Conservation (phyloP, 2,113 vertebrate genomes). For the Lates calcarifer region DNA sequence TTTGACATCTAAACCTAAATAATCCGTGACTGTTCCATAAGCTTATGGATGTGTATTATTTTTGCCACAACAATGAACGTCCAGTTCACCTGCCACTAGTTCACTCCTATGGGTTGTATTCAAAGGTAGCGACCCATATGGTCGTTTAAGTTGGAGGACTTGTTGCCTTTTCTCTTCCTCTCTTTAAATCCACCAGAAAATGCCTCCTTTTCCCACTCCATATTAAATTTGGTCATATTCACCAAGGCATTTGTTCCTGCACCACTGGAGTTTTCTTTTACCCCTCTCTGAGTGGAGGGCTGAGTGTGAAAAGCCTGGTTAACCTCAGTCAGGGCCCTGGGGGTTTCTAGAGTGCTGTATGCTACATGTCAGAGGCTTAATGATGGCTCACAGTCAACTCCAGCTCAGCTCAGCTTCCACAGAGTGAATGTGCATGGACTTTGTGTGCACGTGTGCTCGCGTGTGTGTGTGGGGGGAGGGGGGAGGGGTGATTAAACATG, state of each 20-base stretch:
- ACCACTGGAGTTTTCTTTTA: conserved; percentile 44
- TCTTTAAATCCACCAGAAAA: conserved; percentile 13
- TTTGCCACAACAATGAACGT: too few relatives aligned
- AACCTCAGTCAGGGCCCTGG: conserved; percentile 74
- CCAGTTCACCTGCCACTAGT: too few relatives aligned
- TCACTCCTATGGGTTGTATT: too few relatives aligned
- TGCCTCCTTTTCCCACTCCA: not conserved
- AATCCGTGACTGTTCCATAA: not conserved
- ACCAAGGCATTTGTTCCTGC: conserved; percentile 41
- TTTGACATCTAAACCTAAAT: not conserved
- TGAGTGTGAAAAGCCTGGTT: conserved; percentile 77
- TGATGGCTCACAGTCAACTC: conserved; percentile 74
- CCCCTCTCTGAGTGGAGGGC: conserved; percentile 49
- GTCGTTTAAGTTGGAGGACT: too few relatives aligned
- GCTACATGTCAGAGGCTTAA: conserved; percentile 77
- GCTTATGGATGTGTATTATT: not conserved
- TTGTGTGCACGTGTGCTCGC: conserved; percentile 14
- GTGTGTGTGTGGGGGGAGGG: not conserved
- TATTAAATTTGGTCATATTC: conserved; percentile 33
- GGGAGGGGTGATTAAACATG: conserved; percentile 40
- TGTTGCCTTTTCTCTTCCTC: too few relatives aligned
- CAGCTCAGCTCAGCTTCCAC: conserved; percentile 46
- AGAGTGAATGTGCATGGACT: conserved; percentile 36
- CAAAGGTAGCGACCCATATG: too few relatives aligned
- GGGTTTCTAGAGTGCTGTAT: conserved; percentile 65